Base-by-base conservation (phyloP, 2,113 vertebrate genomes). In the Malurus melanocephalus region DNA sequence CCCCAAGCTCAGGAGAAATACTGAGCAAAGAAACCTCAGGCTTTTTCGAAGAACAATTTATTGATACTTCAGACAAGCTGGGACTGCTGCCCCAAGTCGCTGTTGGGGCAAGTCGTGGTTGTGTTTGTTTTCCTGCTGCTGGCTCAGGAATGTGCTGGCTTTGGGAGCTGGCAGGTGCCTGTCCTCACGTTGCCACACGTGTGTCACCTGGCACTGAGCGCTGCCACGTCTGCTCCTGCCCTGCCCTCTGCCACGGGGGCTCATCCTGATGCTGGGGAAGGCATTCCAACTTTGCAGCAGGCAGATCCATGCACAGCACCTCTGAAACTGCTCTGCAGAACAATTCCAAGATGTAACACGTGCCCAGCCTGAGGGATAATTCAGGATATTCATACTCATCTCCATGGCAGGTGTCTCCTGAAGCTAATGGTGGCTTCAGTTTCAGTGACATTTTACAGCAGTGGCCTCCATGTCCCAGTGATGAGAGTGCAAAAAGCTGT, bases 31-130 rank as follows among this genome's bases (percentile, higher is more conserved):
- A 85, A 90, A 92, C 59, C 77, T 76, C 77, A 35, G 38, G 43
- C 62, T 92, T 78, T 90, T 32, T 48, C 2, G 7, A 87, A 72
- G 71, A 87, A 68, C 85, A 89, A 93, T 74, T 75, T 96, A 94
- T 89, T 88, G 95, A 96, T 87, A 74, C 28, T 66, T 84, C 76
- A 88, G 93, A 53, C 80, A 95, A 81, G 94, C 83, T 28, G 19
- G 77, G 80, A 93, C 91, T 81, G 67, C 90, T 80, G 78, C 60
- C 82, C 68, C 64, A 30, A 20, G 57, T 20, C 83, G 77, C 95
- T 88, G 92, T 87, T 61, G 74, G 83, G 88, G 76, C 93, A 94
- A 89, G 89, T 90, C 38, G 1, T 85, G 93, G 92, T 93, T 92
- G 89, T 92, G 33, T 81, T 72, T 73, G 35, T 64, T 91, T 82